Conservation (phyloP, 2,113 vertebrate species). For the Pipa parva region DNA sequence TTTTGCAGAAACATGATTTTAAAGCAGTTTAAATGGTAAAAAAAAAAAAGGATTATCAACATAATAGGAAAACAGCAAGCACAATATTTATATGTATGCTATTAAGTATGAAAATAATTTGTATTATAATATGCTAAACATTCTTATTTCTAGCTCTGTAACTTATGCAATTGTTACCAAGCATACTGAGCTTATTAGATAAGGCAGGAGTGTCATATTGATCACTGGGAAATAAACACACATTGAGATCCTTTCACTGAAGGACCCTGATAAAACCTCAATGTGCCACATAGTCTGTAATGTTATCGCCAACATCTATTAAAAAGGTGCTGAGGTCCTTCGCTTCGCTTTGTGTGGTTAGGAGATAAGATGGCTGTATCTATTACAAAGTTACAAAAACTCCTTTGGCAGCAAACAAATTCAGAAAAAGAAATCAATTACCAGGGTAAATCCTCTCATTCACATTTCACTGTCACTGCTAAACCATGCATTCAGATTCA, state of each 20-base stretch:
- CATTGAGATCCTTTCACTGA: conserved; percentile 14
- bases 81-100: conserved; percentile 72
- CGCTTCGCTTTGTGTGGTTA: neutral
- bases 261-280: conserved; percentile 31
- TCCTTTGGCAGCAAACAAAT: neutral
- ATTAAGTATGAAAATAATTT: conserved; percentile 83
- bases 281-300: conserved; percentile 58
- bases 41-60: conserved; percentile 57
- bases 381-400: neutral
- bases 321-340: conserved; percentile 9
- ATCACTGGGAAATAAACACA: conserved; percentile 38
- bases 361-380: neutral
- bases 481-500: conserved; percentile 38
- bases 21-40: conserved; percentile 60
- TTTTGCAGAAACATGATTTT: conserved; percentile 46
- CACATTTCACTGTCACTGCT: conserved; percentile 47
- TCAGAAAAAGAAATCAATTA: conserved; percentile 34
- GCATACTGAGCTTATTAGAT: conserved; percentile 60
- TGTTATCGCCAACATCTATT: conserved; percentile 51
- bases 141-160: conserved; percentile 75
- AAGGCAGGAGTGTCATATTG: conserved; percentile 68
- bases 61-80: conserved; percentile 74
- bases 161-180: conserved; percentile 70
- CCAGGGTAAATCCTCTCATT: conserved; percentile 50
- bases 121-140: conserved; percentile 80